Evolutionary conservation across 2,797 vertebrate species (phyloP).

Genomic region (Bovichtus variegatus): DNA sequence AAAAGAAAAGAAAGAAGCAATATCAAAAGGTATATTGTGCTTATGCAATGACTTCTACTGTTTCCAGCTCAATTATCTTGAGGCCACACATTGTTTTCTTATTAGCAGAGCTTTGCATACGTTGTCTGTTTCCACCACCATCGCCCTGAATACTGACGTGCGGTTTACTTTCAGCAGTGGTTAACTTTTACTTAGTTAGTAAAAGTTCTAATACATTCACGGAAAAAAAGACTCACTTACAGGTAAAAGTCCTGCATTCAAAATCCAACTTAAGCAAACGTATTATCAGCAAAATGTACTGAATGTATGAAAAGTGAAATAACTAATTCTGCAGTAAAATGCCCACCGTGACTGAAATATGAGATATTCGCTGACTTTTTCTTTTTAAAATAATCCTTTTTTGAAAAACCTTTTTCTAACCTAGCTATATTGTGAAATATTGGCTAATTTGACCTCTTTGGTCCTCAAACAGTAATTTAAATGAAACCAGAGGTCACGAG

Average conservation of each 20-base stretch:
- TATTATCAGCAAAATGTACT: neutral
- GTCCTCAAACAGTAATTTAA: neutral
- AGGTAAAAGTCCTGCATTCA: neutral
- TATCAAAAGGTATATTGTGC: slow-evolving; percentile 13
- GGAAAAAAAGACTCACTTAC: neutral
- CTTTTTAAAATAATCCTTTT: neutral
- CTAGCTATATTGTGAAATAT: neutral
- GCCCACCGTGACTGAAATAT: neutral
- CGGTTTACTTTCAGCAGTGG: neutral
- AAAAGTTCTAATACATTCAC: neutral
- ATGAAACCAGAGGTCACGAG: neutral
- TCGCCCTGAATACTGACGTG: slow-evolving; percentile 32
- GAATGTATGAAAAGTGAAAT: neutral
- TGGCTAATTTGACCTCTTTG: neutral
- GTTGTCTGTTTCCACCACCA: slow-evolving; percentile 21
- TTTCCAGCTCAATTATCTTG: slow-evolving; percentile 42
- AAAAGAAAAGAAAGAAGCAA: slow-evolving; percentile 26
- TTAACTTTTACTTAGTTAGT: neutral
- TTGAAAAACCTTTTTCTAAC: neutral
- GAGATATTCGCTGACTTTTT: neutral
- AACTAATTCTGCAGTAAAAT: neutral
- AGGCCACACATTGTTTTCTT: slow-evolving; percentile 32
- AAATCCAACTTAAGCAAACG: neutral
- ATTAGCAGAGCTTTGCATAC: slow-evolving; percentile 38
- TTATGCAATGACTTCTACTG: neutral